A percentile compares a stretch with the other conserved stretches of the same genome.
phyloP scores from a whole-genome alignment of 2,888 invertebrate species.

The Pristionchus entomophagus region DNA sequence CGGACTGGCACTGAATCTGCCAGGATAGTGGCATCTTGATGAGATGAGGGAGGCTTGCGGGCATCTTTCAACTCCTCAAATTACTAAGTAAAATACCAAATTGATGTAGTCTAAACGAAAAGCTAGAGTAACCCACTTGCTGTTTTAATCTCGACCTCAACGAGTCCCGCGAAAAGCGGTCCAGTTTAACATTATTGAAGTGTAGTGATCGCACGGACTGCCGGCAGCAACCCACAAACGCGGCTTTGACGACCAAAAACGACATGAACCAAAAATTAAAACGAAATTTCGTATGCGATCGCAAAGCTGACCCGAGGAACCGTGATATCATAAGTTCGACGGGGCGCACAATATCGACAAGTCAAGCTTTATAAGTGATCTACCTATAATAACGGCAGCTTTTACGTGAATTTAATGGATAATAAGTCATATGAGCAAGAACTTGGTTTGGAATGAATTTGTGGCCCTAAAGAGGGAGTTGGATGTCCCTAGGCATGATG shows the following conservation, averaged over 20 bases:
- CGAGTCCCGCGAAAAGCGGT: conserved; percentile 25
- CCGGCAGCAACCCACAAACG: conserved; percentile 17
- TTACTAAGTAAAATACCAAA: not conserved
- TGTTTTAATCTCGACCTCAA: conserved; percentile 2
- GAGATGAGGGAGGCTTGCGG: not conserved
- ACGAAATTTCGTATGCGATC: too few species aligned
- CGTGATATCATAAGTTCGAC: too few species aligned
- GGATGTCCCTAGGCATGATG: too few species aligned
- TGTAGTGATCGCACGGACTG: conserved; percentile 13
- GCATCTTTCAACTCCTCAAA: conserved; percentile 46
- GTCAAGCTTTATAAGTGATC: too few species aligned
- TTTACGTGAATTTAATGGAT: too few species aligned
- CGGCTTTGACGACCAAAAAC: conserved; percentile 34
- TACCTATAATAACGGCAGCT: too few species aligned
- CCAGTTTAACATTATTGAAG: conserved; percentile 4
- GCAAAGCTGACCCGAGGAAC: too few species aligned
- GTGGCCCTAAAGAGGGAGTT: too few species aligned
- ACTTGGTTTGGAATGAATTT: too few species aligned
- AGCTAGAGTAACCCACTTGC: not conserved
- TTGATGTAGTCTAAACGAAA: not conserved
- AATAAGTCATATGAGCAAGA: too few species aligned
- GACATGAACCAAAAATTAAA: not conserved
- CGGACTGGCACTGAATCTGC: conserved; percentile 63
- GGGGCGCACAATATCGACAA: too few species aligned
- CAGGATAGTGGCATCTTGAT: not conserved